Evolutionary conservation across 2,797 vertebrate species (phyloP).

Genomic region (Cichlasoma orientale): DNA sequence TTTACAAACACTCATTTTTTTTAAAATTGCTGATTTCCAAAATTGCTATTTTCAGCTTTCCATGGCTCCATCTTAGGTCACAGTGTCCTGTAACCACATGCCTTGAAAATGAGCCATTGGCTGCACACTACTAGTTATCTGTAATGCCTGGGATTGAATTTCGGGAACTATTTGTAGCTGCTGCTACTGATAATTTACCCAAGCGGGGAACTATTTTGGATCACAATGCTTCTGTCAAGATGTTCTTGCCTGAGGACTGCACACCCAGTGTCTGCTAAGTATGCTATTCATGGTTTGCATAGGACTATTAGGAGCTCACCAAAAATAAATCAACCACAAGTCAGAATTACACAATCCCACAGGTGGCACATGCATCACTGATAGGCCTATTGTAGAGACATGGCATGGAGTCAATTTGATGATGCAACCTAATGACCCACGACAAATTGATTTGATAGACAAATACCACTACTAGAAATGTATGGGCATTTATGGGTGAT

Average conservation of each 20-base stretch:
- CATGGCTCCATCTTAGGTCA: conserved; percentile 16
- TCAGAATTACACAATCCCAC: not conserved
- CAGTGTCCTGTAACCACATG: conserved; percentile 43
- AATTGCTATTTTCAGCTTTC: conserved; percentile 10
- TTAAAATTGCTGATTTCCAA: not conserved
- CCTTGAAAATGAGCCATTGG: conserved; percentile 29
- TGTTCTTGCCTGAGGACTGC: conserved; percentile 24
- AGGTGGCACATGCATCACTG: conserved; percentile 17
- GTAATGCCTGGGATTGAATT: conserved; percentile 23
- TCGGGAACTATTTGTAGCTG: conserved; percentile 49
- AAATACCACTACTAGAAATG: conserved; percentile 12
- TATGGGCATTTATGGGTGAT: conserved; percentile 3
- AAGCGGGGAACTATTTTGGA: conserved; percentile 19
- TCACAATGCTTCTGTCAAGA: conserved; percentile 53
- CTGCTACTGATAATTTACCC: conserved; percentile 51
- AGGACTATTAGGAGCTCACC: conserved; percentile 27
- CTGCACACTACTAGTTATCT: conserved; percentile 27
- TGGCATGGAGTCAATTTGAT: not conserved
- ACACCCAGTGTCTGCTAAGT: conserved; percentile 14
- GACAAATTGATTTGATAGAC: not conserved
- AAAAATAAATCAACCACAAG: conserved; percentile 50
- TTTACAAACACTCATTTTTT: not conserved
- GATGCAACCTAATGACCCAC: conserved; percentile 3
- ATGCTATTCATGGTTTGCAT: conserved; percentile 40
- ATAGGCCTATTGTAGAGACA: conserved; percentile 5